Base-by-base conservation (phyloP, 2,888 invertebrate species). In the Troides helena region DNA sequence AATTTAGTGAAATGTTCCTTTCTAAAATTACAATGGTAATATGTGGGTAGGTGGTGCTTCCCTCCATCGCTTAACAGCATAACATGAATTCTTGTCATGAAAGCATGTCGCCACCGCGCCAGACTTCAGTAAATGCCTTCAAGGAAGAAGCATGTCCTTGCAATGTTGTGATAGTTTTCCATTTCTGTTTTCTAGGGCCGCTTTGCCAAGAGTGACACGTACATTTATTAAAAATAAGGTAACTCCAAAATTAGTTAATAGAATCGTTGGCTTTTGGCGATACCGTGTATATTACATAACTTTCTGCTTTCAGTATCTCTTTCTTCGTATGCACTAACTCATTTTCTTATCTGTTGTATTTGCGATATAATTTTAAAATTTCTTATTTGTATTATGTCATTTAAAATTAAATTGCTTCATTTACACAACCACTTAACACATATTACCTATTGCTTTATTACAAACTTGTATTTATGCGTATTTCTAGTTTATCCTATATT, bases 121-220 rank as follows among this genome's bases (percentile, higher is more conserved):
- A 17, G 46, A 12, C 18, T 67, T 21, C 50, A 14, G 61, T 53
- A 36, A 60, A 36, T 46, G 46, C 59, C 21, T 36, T n/a, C 30
- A 1, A 46, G 4, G 30, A 58, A 21, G 65, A 73, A 80, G 89
- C 90, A 88, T 89, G 86, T 77, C 62, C 75, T 73, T 61, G 83
- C 83, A 82, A 74, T 89, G 85, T 90, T 87, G 90, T 92, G 88
- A 92, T 78, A 78, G 79, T 79, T 78, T 78, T 81, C 84, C 94
- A 90, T 91, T 94, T 90, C 94, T 95, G 85, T 86, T 95, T 95
- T 95, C 93, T 95, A 95, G 94, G 95, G 94, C 83, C 94, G 95
- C 93, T 94, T 94, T 92, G 93, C 94, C 93, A 94, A 94, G 95
- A 97, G 97, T 94, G 95, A 96, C 95, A 97, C 97, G 86, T 97